A percentile compares a stretch with the other conserved stretches of the same genome.
These are phyloP conservation scores for Branchinecta lynchi DNA, from an alignment of 1,140 invertebrate species.

Conservation along the genomic window DNA sequence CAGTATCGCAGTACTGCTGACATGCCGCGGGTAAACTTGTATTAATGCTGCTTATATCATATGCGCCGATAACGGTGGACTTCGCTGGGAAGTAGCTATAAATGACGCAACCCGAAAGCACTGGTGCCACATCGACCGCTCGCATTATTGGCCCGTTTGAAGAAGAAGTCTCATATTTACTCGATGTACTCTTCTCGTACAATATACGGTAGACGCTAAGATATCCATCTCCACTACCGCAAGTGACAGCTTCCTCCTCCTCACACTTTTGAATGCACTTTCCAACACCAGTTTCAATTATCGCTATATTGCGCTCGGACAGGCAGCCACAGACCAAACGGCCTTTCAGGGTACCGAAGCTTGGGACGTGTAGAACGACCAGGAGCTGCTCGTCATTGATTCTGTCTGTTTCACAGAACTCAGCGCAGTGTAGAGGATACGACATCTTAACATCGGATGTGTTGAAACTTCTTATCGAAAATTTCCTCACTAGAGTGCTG, in stretches of 20 bases:
- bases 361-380: slow-evolving; percentile 17
- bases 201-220: background rate
- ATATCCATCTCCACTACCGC: background rate
- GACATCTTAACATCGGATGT: background rate
- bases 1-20: no score
- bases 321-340: slow-evolving; percentile 16
- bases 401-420: slow-evolving; percentile 4
- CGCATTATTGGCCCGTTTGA: no score
- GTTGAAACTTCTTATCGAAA: background rate
- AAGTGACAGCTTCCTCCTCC: background rate
- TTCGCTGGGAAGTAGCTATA: no score
- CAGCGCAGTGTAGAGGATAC: slow-evolving; percentile 12
- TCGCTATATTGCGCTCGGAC: no score
- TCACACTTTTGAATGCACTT: background rate
- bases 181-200: no score
- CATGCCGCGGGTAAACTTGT: no score
- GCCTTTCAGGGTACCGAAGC: slow-evolving; percentile 4
- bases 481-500: no score
- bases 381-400: background rate
- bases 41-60: no score
- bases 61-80: no score
- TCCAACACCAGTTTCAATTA: background rate
- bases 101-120: no score
- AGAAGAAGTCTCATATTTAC: no score
- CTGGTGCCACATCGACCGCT: no score